Base-by-base conservation (phyloP, 2,797 vertebrate species). In the Artibeus jamaicensis region DNA sequence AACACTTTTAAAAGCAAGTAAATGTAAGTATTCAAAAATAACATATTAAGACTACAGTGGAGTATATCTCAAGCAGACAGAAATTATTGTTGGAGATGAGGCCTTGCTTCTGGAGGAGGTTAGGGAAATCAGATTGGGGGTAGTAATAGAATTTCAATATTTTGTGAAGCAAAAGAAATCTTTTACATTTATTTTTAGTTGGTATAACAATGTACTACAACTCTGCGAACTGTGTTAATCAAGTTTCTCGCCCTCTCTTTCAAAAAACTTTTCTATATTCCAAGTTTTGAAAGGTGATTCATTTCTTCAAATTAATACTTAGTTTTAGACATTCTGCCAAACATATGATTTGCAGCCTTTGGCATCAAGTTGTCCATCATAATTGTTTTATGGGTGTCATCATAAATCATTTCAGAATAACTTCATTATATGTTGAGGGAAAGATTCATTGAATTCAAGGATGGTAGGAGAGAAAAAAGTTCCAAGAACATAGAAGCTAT, bases 231-330 rank as follows among this genome's bases (percentile, higher is more conserved):
- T 55, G 86, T 82, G 19, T 39, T 53, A 65, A 7, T 85, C 67
- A 68, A 89, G 9, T 83, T 73, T 90, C 5, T 16, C 15, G 16
- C 18, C 34, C 19, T 55, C 11, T 83, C 77, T 94, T 48, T 71
- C 9, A 14, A 46, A 83, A 85, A n/a, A 9, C 4, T 5, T 86
- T 81, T 73, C 19, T 46, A 5, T 93, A 62, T 37, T 95, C 39
- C 44, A 86, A 26, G 9, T 57, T 65, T 91, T 34, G 71, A 65
- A 85, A 90, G 67, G 50, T 70, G 39, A 95, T 6, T 78, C 11
- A 26, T 15, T 57, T 95, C n/a, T 94, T 96, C 22, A 55, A 87
- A 78, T 71, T 88, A 88, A 91, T 96, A 68, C 53, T 84, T 67
- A 37, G 18, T 67, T 96, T 73, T 92, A 50, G 95, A 96, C 89